Conservation (phyloP, 2,888 invertebrate species). For the Drosophila trichaetosa region DNA sequence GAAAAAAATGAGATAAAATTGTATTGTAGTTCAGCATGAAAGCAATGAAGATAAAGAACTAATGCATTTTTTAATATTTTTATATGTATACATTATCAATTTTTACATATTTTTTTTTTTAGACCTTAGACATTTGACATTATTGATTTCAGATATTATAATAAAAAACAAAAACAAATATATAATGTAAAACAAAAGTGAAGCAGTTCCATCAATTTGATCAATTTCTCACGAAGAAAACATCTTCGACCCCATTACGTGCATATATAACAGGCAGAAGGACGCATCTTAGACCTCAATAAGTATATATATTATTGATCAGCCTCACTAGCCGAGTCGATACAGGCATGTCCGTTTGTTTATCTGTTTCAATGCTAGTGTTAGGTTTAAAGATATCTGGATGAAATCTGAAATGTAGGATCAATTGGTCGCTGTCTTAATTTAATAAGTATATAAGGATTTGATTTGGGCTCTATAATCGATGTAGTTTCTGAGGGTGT, state of each 20-base stretch:
- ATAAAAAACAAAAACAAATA: constrained; percentile 64
- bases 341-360: not conserved
- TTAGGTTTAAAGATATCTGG: no score
- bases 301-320: not conserved
- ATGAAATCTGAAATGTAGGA: not conserved
- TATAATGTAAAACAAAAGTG: constrained; percentile 23
- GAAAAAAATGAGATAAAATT: constrained; percentile 61
- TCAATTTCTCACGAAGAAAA: not conserved
- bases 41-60: constrained; percentile 61
- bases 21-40: constrained; percentile 79
- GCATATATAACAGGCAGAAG: not conserved
- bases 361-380: not conserved
- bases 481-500: not conserved
- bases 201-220: not conserved
- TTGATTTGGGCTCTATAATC: not conserved
- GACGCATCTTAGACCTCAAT: not conserved
- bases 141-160: constrained; percentile 83
- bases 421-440: not conserved
- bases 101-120: constrained; percentile 83
- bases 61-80: constrained; percentile 84
- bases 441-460: not conserved
- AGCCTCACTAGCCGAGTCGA: not conserved
- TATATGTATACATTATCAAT: constrained; percentile 84
- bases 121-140: constrained; percentile 83
- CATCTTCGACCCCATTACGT: not conserved